Percentiles rank a stretch among this genome's conserved stretches.
Conservation (phyloP, 2,888 invertebrate genomes). For the Amphipoea oculea region DNA sequence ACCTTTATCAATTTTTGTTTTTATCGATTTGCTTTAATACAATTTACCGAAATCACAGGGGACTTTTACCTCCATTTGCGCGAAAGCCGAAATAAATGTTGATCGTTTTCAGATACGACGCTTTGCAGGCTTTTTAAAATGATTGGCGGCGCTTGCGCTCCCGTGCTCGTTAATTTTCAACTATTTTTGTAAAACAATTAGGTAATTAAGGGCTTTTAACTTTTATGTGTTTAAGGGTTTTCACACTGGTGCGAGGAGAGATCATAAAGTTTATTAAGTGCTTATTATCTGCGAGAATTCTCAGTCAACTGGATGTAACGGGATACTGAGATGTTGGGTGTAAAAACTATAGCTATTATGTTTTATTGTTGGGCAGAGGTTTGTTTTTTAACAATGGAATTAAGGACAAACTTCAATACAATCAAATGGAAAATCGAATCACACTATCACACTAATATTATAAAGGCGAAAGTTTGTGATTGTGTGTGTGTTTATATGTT, state of each 20-base stretch:
- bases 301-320: conserved; percentile 17
- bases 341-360: conserved; percentile 13
- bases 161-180: conserved; percentile 55
- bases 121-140: conserved; percentile 69
- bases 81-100: conserved; percentile 74
- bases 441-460: no score
- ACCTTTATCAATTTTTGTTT: conserved; percentile 77
- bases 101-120: conserved; percentile 65
- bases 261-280: conserved; percentile 52
- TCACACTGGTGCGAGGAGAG: not conserved
- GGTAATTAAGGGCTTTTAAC: conserved; percentile 52
- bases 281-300: conserved; percentile 35
- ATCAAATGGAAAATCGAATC: not conserved
- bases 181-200: conserved; percentile 63
- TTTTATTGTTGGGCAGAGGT: not conserved
- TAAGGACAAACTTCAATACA: not conserved
- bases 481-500: no score
- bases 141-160: conserved; percentile 59
- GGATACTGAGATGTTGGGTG: conserved; percentile 11
- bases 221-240: conserved; percentile 41
- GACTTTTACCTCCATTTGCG: conserved; percentile 83
- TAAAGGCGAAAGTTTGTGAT: no score
- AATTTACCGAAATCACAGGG: conserved; percentile 81
- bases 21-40: conserved; percentile 81
- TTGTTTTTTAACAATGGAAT: not conserved